phyloP scores from a whole-genome alignment of 1,140 invertebrate genomes.

The Dendrolimus punctatus region DNA sequence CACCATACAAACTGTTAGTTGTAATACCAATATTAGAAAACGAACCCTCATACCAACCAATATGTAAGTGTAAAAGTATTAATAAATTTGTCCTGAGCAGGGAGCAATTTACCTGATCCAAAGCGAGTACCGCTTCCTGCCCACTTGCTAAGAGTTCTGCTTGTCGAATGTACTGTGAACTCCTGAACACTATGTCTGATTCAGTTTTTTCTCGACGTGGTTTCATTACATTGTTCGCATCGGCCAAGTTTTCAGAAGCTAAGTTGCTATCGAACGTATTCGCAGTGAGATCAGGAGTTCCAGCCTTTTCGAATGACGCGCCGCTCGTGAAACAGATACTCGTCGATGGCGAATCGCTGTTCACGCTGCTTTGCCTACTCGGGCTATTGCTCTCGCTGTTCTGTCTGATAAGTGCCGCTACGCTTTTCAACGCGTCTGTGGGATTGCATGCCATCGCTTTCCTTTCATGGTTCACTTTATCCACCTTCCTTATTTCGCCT shows the following conservation, averaged over 20 bases:
- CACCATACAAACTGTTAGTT: conserved; percentile 38
- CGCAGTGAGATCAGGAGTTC: conserved; percentile 49
- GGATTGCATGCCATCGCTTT: conserved; percentile 37
- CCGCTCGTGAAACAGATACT: conserved; percentile 49
- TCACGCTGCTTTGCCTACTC: conserved; percentile 50
- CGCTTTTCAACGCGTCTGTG: conserved; percentile 56
- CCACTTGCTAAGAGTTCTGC: conserved; percentile 65
- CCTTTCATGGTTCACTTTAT: conserved; percentile 33
- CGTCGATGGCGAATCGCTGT: conserved; percentile 54
- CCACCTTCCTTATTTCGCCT: conserved; percentile 39
- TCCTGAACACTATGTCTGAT: conserved; percentile 83
- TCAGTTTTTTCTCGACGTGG: conserved; percentile 89
- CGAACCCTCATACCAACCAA: conserved; percentile 62
- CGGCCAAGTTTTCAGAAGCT: conserved; percentile 5
- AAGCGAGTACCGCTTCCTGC: conserved; percentile 69
- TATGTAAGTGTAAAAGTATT: conserved; percentile 33
- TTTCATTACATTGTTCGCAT: conserved; percentile 46
- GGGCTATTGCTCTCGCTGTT: conserved; percentile 42
- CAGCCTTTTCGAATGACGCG: conserved; percentile 39
- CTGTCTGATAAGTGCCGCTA: conserved; percentile 53
- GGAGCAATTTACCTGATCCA: conserved; percentile 65
- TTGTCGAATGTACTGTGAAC: conserved; percentile 77
- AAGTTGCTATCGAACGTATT: conserved; percentile 34
- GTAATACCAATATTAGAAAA: conserved; percentile 44
- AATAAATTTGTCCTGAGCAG: conserved; percentile 64